Evolutionary conservation across 1,140 invertebrate genomes (phyloP), one percentile per base, ranked within the genome.

Genomic region (Drosophila nasuta): DNA sequence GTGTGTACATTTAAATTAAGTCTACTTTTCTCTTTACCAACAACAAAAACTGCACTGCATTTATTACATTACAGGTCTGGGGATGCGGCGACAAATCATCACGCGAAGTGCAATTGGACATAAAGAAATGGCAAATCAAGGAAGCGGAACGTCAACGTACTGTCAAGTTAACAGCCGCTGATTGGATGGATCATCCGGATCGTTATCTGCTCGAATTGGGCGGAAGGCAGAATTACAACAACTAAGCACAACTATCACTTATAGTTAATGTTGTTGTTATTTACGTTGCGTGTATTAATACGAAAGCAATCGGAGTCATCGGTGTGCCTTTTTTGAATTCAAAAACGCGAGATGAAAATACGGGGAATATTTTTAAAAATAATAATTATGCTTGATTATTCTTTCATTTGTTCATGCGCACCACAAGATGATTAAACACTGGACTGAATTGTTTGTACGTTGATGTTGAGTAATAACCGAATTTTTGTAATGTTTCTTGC

Each of bases 111-210:
- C 97, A 98, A 93, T 91, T 97, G 65, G 96, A 98, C 76, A 95
- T 98, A 67, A 98, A 98, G 92, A 97, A 97, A 79, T 98, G 97
- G 97, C 96, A 98, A 91, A 95, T 96, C 0, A 96, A 96, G 86
- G 96, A 98, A 93, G 96, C 96, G 1, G 97, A 98, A 93, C 95
- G 96, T 74, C 96, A 97, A 73, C 93, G 96, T 51, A 94, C 94
- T 17, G 96, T 98, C 3, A 98, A 98, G 92, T 92, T 97, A 54
- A 97, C 96, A 46, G 95, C 96, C 0, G 94, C 95, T 15, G 97
- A 98, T 91, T 98, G 97, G 97, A 94, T 97, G 75, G 97, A 98
- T 92, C 97, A 98, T 94, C 97, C 97, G 2, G 97, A 98, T 94
- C 95, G 97, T 69, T 94, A 94, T 92, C 94, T 98, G 35, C 93